A percentile compares a stretch with the other conserved stretches of the same genome.
Conservation (phyloP, 1,140 invertebrate genomes). For the Phthorimaea operculella region DNA sequence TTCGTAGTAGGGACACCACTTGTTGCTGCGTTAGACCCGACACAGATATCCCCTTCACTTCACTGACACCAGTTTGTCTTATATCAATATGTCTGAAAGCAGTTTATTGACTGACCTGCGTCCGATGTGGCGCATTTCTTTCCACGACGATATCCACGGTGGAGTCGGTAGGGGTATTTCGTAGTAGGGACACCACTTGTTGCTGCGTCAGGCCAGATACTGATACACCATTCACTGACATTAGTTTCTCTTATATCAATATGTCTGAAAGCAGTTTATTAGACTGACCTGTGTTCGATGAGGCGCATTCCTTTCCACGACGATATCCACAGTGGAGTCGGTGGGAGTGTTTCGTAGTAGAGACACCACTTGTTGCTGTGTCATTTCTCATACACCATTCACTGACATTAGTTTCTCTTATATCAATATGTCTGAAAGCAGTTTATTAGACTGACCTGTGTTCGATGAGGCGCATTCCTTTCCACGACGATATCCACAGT, state of each 20-base stretch:
- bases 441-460: too few relatives aligned
- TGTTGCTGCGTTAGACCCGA: conserved; percentile 93
- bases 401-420: conserved; percentile 95
- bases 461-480: too few relatives aligned
- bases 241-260: too few relatives aligned
- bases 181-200: conserved; percentile 88
- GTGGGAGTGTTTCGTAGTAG: conserved; percentile 83
- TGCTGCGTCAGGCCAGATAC: conserved; percentile 94
- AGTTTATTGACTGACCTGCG: conserved; percentile 33
- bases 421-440: too few relatives aligned
- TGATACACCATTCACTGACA: too few relatives aligned
- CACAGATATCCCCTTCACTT: conserved; percentile 85
- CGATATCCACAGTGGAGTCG: conserved; percentile 84
- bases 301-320: conserved; percentile 83
- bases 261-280: too few relatives aligned
- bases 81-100: too few relatives aligned
- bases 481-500: too few relatives aligned
- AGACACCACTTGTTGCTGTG: conserved; percentile 91
- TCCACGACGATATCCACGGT: conserved; percentile 92
- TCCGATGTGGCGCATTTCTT: conserved; percentile 69
- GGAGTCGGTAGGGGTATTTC: conserved; percentile 84
- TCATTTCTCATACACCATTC: conserved; percentile 90
- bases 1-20: conserved; percentile 87
- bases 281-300: conserved; percentile 34
- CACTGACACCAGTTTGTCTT: too few relatives aligned